Evolutionary conservation across 1,140 invertebrate genomes (phyloP), one percentile per base, ranked within the genome.

Genomic region (Nylanderia fulva): DNA sequence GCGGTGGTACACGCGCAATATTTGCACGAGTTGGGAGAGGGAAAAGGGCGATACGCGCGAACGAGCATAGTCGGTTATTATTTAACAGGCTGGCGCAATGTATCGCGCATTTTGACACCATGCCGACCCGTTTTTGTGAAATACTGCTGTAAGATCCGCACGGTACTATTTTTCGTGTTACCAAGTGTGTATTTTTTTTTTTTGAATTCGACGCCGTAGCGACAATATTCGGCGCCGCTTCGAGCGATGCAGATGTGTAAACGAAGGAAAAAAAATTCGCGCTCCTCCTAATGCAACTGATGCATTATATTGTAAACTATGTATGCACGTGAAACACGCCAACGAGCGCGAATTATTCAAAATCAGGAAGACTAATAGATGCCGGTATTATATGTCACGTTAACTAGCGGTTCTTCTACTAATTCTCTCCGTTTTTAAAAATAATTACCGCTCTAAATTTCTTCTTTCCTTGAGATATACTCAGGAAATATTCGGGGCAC

Each of bases 401-500:
- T 82, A 60, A 8, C 27, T 21, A 27, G 15, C 45, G 8, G 7
- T 82, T 58, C 29, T 3, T 33, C 13, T 84, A 48, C 11, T 76
- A 52, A 84, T 84, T 48, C 18, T 76, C 24, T 36, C 21, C 29
- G 15, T 27, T 60, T 11, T 63, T 54, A 52, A 76, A 84, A 84
- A 84, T 63, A 42, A 84, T 84, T 21, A 5, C 27, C 21, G 36
- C 2, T 11, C 21, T n/a, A 72, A 60, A 82, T 75, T 84, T 84
- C 80, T 75, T 63, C 45, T 76, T 63, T n/a, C 27, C 79, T 68
- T 33, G 80, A 74, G 39, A 63, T 61, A 76, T 58, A 36, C 66
- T 39, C 61, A 66, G 91, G 88, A 92, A 92, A 92, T 91, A 92
- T 91, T 89, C 88, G 89, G 84, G 79, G 84, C 83, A 83, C 63